phyloP scores from a whole-genome alignment of 2,888 invertebrate genomes.

The Acanthosepion pharaonis region DNA sequence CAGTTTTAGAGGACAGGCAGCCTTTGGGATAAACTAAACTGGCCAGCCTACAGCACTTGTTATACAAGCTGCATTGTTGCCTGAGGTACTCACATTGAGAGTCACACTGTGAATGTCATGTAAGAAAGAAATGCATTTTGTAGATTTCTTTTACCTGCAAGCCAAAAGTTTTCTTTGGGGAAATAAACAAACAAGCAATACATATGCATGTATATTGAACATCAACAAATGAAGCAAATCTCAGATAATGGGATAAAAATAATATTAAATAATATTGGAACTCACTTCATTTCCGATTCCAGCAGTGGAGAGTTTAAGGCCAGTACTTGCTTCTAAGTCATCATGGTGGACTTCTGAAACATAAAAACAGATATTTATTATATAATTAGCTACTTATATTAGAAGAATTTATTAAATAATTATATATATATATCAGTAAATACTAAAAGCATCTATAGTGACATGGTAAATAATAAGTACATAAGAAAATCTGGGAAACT shows the following conservation, averaged over 20 bases:
- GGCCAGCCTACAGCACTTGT: neutral
- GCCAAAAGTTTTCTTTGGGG: neutral
- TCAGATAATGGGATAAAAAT: neutral
- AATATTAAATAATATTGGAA: neutral
- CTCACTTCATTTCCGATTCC: constrained; percentile 46
- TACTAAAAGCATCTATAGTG: too few species aligned
- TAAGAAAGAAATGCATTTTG: neutral
- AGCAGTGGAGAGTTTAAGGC: constrained; percentile 39
- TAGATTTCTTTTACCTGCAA: neutral
- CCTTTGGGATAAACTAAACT: neutral
- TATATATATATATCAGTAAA: too few species aligned
- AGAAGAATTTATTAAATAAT: too few species aligned
- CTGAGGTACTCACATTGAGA: neutral
- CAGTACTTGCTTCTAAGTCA: constrained; percentile 41
- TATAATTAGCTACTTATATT: too few species aligned
- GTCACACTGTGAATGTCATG: neutral
- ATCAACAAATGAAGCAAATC: neutral
- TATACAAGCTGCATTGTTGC: neutral
- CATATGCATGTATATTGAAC: neutral
- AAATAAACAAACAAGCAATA: neutral
- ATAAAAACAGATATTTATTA: neutral
- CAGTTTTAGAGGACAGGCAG: neutral
- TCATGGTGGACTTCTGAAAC: constrained; percentile 10
- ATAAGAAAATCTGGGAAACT: too few species aligned
- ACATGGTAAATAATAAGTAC: too few species aligned